phyloP scores from a whole-genome alignment of 2,797 vertebrate genomes.

The Arrhamphus sclerolepis region DNA sequence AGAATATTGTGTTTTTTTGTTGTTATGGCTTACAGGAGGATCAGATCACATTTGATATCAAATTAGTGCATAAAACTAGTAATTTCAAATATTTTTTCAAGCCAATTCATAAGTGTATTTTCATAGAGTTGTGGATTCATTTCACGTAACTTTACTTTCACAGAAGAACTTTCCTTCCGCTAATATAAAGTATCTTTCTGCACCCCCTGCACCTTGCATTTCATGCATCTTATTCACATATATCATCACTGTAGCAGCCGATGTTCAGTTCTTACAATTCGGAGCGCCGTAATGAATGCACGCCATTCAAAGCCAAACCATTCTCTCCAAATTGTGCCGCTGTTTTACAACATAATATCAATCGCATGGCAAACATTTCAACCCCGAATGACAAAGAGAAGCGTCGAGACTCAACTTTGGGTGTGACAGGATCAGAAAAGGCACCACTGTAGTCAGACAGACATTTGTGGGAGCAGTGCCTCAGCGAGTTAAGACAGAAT shows the following conservation, averaged over 20 bases:
- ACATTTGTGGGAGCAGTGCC: conserved; percentile 53
- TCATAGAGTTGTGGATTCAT: conserved; percentile 16
- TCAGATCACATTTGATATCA: no score
- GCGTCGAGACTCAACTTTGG: conserved; percentile 39
- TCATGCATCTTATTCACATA: no score
- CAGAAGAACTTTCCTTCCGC: conserved; percentile 2
- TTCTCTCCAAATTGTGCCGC: conserved; percentile 60
- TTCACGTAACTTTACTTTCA: conserved; percentile 46
- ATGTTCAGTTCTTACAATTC: conserved; percentile 35
- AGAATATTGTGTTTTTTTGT: no score
- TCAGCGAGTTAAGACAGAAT: conserved; percentile 57
- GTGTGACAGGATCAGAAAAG: conserved; percentile 68
- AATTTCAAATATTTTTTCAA: no score
- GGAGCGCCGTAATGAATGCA: conserved; percentile 25
- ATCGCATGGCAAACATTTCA: conserved; percentile 69
- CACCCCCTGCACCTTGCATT: conserved; percentile 19
- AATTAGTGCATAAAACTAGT: no score
- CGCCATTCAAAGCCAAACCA: conserved; percentile 31
- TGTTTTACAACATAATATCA: conserved; percentile 61
- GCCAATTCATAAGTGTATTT: background rate
- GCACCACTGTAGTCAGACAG: conserved; percentile 62
- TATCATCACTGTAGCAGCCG: conserved; percentile 7
- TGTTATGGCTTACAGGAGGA: no score
- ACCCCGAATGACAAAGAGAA: conserved; percentile 35
- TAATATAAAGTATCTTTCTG: conserved; percentile 45